Conservation (phyloP, 1,140 invertebrate genomes). For the Drosophila simulans region DNA sequence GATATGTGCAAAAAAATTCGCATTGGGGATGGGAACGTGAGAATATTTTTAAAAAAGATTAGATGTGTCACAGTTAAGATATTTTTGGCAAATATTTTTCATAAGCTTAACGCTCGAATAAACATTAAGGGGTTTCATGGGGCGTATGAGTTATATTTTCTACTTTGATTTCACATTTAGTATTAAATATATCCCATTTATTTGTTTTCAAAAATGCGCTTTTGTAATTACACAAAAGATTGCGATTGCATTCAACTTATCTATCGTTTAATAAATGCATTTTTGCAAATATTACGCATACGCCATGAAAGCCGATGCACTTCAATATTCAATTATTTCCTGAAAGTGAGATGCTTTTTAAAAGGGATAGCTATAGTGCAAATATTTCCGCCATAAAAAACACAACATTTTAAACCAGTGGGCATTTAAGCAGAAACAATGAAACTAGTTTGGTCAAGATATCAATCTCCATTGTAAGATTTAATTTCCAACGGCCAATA, state of each 20-base stretch:
- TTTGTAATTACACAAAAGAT: too few species aligned
- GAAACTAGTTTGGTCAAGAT: not conserved
- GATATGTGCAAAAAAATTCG: conserved; percentile 42
- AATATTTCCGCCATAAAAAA: not conserved
- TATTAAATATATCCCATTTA: not conserved
- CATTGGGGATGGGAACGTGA: conserved; percentile 58
- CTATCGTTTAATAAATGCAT: too few species aligned
- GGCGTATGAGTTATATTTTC: conserved; percentile 26
- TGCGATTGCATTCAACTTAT: too few species aligned
- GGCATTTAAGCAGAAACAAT: too few species aligned
- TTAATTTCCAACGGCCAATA: conserved; percentile 3
- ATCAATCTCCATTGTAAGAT: not conserved
- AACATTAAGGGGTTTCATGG: not conserved
- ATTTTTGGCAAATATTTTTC: not conserved
- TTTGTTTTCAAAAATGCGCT: not conserved
- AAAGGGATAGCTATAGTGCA: not conserved
- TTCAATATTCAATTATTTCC: not conserved
- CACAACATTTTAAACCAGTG: not conserved
- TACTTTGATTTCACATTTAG: not conserved
- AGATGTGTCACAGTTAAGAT: conserved; percentile 7
- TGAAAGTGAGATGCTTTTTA: not conserved
- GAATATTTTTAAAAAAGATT: conserved; percentile 1
- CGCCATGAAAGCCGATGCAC: too few species aligned
- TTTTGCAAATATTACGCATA: too few species aligned
- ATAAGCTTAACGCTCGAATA: not conserved